Percentiles rank a stretch among this genome's conserved stretches.
Evolutionary conservation across 2,797 vertebrate species (phyloP).

Genomic region (Dendrocincla tyrannina): DNA sequence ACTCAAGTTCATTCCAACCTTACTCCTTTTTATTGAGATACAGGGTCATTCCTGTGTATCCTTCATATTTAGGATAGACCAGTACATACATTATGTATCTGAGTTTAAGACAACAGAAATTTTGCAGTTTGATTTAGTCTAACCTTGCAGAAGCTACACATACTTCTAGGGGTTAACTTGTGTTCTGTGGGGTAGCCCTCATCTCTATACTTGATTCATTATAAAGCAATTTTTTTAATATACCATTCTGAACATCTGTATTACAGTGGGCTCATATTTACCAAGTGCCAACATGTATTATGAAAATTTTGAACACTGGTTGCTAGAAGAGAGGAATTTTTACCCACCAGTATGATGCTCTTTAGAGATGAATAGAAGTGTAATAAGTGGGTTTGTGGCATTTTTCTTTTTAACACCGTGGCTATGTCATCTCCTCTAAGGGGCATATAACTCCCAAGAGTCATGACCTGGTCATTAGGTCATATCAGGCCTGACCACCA

Average conservation of each 20-base stretch:
- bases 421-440: not conserved
- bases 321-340: not conserved
- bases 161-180: not conserved
- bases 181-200: not conserved
- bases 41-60: not conserved
- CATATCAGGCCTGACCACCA: rapidly evolving
- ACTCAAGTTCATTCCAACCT: not conserved
- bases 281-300: not conserved
- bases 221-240: not conserved
- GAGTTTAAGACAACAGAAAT: not conserved
- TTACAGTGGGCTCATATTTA: not conserved
- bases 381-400: not conserved
- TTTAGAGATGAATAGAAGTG: not conserved
- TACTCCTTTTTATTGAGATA: not conserved
- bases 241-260: not conserved
- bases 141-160: not conserved
- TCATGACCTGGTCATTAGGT: not conserved
- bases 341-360: not conserved
- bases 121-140: not conserved
- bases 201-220: not conserved
- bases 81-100: rapidly evolving
- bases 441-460: not conserved
- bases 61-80: not conserved
- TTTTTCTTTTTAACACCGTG: not conserved
- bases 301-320: not conserved